Conservation (phyloP, 2,113 vertebrate genomes). For the Phrynosoma blainvillii region DNA sequence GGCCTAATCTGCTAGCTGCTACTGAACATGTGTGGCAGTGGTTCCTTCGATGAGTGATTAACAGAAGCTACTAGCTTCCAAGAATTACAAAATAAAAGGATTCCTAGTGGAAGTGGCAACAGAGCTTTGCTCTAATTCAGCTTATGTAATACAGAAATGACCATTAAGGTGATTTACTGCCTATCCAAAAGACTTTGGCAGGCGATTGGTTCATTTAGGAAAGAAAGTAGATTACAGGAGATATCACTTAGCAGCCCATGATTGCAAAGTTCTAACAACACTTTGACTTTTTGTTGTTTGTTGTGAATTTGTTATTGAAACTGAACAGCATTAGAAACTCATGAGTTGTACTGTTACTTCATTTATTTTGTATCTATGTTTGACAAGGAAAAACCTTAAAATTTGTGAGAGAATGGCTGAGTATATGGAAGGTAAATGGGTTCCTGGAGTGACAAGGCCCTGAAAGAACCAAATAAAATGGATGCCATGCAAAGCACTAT, state of each 20-base stretch:
- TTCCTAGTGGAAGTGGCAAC: not conserved
- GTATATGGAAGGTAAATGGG: no score
- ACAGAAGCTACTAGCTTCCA: not conserved
- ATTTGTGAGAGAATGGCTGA: no score
- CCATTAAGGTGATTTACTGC: conserved; percentile 37
- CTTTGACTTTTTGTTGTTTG: not conserved
- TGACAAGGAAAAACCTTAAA: no score
- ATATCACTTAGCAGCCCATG: conserved; percentile 2
- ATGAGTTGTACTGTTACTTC: no score
- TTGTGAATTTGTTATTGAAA: not conserved
- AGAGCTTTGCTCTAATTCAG: not conserved
- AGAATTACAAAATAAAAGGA: conserved; percentile 27
- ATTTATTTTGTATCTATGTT: no score
- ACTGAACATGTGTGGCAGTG: not conserved
- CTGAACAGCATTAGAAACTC: no score
- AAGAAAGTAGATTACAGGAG: not conserved
- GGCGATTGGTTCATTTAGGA: conserved; percentile 27
- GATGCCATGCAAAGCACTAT: no score
- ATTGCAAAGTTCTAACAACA: not conserved
- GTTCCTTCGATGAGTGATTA: conserved; percentile 15
- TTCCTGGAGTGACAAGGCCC: no score
- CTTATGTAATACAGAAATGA: not conserved
- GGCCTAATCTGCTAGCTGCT: fast-evolving
- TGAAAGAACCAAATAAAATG: no score
- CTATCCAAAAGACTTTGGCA: conserved; percentile 32